phyloP scores from a whole-genome alignment of 2,888 invertebrate species.

The Dynastes maya region DNA sequence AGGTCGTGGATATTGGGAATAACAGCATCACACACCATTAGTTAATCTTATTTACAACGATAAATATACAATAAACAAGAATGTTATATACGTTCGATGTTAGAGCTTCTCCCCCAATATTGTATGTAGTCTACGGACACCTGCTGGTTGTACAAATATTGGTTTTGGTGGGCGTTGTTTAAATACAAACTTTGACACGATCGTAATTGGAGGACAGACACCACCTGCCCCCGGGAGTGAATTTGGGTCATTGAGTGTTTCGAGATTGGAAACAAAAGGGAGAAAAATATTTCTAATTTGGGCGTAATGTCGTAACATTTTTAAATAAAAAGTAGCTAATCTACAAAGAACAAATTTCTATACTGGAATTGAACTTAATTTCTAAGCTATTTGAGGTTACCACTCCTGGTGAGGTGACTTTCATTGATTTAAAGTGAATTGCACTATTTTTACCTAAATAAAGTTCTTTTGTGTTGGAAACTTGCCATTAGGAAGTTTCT shows the following conservation, averaged over 20 bases:
- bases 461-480: too few species aligned
- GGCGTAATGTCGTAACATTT: too few species aligned
- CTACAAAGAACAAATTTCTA: too few species aligned
- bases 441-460: too few species aligned
- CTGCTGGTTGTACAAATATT: slow-evolving; percentile 32
- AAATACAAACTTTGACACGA: slow-evolving; percentile 6
- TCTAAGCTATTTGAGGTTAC: too few species aligned
- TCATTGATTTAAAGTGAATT: too few species aligned
- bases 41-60: slow-evolving; percentile 32
- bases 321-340: too few species aligned
- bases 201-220: background rate
- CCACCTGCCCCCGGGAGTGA: background rate
- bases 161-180: background rate
- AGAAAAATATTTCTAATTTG: too few species aligned
- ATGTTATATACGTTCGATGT: background rate
- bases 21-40: slow-evolving; percentile 34
- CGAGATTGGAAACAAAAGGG: background rate
- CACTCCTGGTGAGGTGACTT: too few species aligned
- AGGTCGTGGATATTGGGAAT: background rate
- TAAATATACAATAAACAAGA: slow-evolving; percentile 5
- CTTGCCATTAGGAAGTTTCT: too few species aligned
- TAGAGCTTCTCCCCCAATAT: slow-evolving; percentile 28
- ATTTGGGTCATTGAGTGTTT: background rate
- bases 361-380: too few species aligned
- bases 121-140: slow-evolving; percentile 8